Conservation (phyloP, 2,797 vertebrate genomes). For the Chelidonichthys spinosus region DNA sequence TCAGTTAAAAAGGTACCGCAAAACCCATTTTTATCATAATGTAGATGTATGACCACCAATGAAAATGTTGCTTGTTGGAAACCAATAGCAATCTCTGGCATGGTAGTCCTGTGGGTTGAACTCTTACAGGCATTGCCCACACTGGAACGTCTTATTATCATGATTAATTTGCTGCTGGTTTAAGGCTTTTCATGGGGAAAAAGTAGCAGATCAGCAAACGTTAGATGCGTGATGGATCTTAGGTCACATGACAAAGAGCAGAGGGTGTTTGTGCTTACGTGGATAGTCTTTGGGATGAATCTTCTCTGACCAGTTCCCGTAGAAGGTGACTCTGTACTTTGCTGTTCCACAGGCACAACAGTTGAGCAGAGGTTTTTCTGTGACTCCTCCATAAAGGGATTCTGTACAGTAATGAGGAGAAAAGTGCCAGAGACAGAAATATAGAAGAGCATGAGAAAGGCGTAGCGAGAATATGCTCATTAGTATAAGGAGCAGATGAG, state of each 20-base stretch:
- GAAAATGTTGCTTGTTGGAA: not conserved
- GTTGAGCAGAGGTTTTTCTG: slow-evolving; percentile 89
- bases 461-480: slow-evolving; percentile 33
- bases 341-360: slow-evolving; percentile 98
- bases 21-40: not conserved
- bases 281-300: slow-evolving; percentile 97
- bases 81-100: not conserved
- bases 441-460: slow-evolving; percentile 19
- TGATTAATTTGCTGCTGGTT: slow-evolving; percentile 3
- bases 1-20: slow-evolving; percentile 8
- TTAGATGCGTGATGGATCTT: slow-evolving; percentile 1
- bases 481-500: slow-evolving; percentile 38
- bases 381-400: slow-evolving; percentile 81
- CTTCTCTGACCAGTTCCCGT: slow-evolving; percentile 98
- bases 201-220: not conserved
- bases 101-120: not conserved
- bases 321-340: slow-evolving; percentile 97
- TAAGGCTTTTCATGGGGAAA: not conserved
- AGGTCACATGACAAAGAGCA: not conserved
- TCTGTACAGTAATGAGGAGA: slow-evolving; percentile 57
- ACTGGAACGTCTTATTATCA: not conserved
- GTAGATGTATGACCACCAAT: not conserved
- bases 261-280: slow-evolving; percentile 85
- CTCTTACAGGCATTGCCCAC: not conserved
- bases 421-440: slow-evolving; percentile 18